Base-by-base conservation (phyloP, 2,113 vertebrate genomes). In the Riparia riparia region DNA sequence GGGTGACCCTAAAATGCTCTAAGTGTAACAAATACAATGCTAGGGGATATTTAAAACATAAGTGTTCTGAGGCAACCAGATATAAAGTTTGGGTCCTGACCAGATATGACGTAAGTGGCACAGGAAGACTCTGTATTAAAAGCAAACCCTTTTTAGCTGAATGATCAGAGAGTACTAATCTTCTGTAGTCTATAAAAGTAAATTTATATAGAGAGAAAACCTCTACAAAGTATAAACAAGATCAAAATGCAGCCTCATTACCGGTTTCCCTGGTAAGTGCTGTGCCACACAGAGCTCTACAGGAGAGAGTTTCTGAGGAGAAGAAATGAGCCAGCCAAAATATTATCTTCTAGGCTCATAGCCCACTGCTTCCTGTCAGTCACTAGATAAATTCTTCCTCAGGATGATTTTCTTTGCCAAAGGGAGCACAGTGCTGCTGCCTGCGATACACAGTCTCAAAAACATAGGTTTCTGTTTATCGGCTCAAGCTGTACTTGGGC, bases 221-320 rank as follows among this genome's bases (percentile, higher is more conserved):
- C 81, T 71, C 61, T 57, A 76, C 61, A 91, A 91, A 91, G 65
- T 72, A 68, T 85, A 94, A 96, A 95, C 66, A 93, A 79, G 73
- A 89, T 91, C 84, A 94, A 96, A 94, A 93, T 69, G 37, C 83
- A 89, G 42, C 84, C 66, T 97, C 81, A 85, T 95, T 95, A 94
- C 81, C 0, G 1, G 78, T 79, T 94, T 79, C 83, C 65, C 85
- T 79, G 28, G 49, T 86, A 95, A 89, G 86, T 61, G 51, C 31
- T 93, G 65, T 41, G 70, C 78, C 50, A 37, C 49, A 42, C 86
- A 85, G 53, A 91, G 78, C 57, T 82, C 66, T 88, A 88, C 7
- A 45, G 57, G 53, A 87, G 58, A 84, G 61, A 90, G n/a, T 61
- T 91, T 93, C 70, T 82, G 82, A 82, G 76, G n/a, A 92, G 69